Percentiles rank a stretch among this genome's conserved stretches.
Conservation (phyloP, 2,113 vertebrate genomes). For the Phalacrocorax carbo region DNA sequence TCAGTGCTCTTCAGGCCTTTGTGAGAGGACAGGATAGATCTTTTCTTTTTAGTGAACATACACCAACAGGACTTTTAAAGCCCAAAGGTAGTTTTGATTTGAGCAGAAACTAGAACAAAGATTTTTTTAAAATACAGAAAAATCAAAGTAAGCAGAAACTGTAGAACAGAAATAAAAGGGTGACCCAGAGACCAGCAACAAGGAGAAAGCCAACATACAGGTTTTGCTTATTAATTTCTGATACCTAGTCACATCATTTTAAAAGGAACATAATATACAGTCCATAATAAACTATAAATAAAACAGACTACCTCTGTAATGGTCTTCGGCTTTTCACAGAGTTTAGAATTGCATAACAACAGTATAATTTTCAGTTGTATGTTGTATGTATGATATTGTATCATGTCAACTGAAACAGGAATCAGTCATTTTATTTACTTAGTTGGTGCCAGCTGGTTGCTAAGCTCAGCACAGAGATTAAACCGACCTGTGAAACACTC, state of each 20-base stretch:
- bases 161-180: background rate
- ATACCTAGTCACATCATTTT: rapidly evolving
- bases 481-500: background rate
- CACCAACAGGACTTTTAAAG: background rate
- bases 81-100: background rate
- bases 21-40: background rate
- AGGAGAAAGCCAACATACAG: background rate
- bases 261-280: background rate
- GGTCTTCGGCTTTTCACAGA: background rate
- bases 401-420: background rate
- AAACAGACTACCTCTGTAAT: background rate
- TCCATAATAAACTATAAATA: background rate
- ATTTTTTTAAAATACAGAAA: background rate
- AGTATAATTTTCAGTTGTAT: background rate
- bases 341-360: background rate
- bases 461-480: background rate
- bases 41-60: background rate
- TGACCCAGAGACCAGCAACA: background rate
- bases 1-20: background rate
- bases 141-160: background rate
- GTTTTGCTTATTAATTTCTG: background rate
- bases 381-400: too few relatives aligned
- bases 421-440: background rate
- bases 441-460: background rate
- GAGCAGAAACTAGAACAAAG: background rate